A percentile compares a stretch with the other conserved stretches of the same genome.
Evolutionary conservation across 2,113 vertebrate species (phyloP).

Genomic region (Mionectes macconnelli): DNA sequence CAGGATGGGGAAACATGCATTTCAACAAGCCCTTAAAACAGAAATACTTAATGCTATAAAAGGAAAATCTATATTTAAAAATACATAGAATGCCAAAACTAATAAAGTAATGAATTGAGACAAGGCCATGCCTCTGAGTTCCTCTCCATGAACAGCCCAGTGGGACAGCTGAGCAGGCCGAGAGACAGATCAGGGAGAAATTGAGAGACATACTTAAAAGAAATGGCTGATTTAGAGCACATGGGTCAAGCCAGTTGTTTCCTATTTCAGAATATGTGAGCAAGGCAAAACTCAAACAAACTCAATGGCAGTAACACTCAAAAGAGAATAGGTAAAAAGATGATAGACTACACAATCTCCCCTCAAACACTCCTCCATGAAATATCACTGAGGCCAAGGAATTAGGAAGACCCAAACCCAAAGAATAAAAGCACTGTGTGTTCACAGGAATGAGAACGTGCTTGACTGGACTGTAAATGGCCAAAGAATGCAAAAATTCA

Average conservation of each 20-base stretch:
- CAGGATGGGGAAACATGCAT: background rate
- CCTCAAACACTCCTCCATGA: background rate
- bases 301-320: background rate
- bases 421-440: background rate
- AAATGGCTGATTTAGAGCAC: background rate
- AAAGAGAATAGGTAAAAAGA: background rate
- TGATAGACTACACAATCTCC: background rate
- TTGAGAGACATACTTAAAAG: background rate
- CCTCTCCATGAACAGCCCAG: background rate
- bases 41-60: slow-evolving; percentile 46
- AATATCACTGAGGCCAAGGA: background rate
- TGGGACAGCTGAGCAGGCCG: background rate
- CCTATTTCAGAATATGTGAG: background rate
- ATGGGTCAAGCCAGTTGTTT: background rate
- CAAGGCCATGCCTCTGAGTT: background rate
- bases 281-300: background rate
- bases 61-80: slow-evolving; percentile 59
- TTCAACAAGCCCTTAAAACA: slow-evolving; percentile 21
- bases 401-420: background rate
- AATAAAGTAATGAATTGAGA: slow-evolving; percentile 25
- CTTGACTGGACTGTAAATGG: background rate
- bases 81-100: slow-evolving; percentile 50
- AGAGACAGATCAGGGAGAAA: background rate
- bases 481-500: background rate
- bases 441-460: background rate